These are phyloP conservation scores for Channallabes apus DNA, from an alignment of 2,797 vertebrate species.

Conservation along the genomic window DNA sequence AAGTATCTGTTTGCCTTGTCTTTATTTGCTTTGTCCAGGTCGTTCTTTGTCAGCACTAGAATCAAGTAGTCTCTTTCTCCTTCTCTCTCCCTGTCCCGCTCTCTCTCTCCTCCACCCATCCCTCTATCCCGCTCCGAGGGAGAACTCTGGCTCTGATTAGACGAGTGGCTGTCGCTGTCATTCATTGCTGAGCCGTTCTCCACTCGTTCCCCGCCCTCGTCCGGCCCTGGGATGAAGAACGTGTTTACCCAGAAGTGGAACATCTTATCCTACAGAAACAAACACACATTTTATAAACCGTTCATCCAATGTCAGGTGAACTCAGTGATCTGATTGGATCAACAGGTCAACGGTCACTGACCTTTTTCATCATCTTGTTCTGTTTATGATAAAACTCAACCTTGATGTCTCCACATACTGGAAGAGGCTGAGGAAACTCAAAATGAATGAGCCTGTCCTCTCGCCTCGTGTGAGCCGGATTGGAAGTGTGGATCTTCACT, in stretches of 20 bases:
- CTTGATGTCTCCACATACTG: constrained; percentile 98
- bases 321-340: not conserved
- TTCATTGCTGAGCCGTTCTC: constrained; percentile 95
- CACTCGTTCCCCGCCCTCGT: constrained; percentile 81
- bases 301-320: not conserved
- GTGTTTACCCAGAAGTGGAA: constrained; percentile 99
- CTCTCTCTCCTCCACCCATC: constrained; percentile 23
- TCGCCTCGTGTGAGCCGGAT: constrained; percentile 90
- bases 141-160: constrained; percentile 61
- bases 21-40: constrained; percentile 99
- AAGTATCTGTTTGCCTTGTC: constrained; percentile 99
- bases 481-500: constrained; percentile 98
- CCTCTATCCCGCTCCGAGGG: constrained; percentile 46
- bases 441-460: constrained; percentile 98
- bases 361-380: constrained; percentile 99
- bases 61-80: constrained; percentile 95
- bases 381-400: constrained; percentile 99
- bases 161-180: constrained; percentile 82
- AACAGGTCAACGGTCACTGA: constrained; percentile 60
- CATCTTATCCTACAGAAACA: constrained; percentile 89
- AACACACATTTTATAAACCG: not conserved
- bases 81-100: constrained; percentile 32
- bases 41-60: constrained; percentile 97
- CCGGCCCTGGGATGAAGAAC: constrained; percentile 96
- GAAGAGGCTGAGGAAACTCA: constrained; percentile 95